Percentiles rank a stretch among this genome's conserved stretches.
phyloP scores from a whole-genome alignment of 2,113 vertebrate species.

The Mustela nigripes region DNA sequence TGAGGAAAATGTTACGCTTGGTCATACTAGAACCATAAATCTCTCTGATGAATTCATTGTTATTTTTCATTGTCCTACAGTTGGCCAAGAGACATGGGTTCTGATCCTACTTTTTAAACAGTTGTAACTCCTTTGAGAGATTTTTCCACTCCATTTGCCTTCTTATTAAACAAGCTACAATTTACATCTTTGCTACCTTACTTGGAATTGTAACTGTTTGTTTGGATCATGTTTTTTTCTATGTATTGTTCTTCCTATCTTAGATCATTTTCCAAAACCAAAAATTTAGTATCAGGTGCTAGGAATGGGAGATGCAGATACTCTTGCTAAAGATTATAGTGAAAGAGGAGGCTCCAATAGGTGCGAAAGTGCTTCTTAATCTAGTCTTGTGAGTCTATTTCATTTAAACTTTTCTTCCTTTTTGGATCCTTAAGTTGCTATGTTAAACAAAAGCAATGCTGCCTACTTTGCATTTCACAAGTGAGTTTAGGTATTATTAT shows the following conservation, averaged over 20 bases:
- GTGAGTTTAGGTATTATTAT: background rate
- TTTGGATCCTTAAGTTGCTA: background rate
- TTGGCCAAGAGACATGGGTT: background rate
- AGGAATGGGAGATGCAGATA: background rate
- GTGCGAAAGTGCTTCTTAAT: background rate
- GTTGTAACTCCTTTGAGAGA: background rate
- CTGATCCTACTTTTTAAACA: background rate
- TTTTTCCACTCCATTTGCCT: background rate
- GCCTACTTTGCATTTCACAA: background rate
- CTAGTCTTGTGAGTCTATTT: background rate
- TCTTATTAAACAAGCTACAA: background rate
- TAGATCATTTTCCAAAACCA: background rate
- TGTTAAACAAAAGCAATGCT: background rate
- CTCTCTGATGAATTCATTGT: background rate
- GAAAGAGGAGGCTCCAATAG: background rate
- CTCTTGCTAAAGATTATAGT: background rate
- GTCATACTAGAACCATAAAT: background rate
- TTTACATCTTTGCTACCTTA: constrained; percentile 38
- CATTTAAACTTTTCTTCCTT: background rate
- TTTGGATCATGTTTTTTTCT: constrained; percentile 24
- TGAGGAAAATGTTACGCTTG: background rate
- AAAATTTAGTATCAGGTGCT: background rate
- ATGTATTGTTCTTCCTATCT: background rate
- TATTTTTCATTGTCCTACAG: background rate
- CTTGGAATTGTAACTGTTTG: background rate